Percentiles rank a stretch among this genome's conserved stretches.
Conservation (phyloP, 2,113 vertebrate species). For the Odontesthes bonariensis region DNA sequence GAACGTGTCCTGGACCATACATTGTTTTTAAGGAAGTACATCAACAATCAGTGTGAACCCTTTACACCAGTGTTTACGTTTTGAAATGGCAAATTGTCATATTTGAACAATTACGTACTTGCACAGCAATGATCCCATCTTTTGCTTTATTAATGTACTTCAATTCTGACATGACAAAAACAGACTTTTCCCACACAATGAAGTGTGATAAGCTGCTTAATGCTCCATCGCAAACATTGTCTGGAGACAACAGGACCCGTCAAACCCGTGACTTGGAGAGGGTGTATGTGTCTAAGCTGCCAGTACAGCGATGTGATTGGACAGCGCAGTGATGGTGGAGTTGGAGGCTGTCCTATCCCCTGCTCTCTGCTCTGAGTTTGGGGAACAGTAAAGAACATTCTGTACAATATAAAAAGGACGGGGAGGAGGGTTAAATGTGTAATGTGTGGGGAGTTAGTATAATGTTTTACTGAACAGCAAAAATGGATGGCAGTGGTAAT, state of each 20-base stretch:
- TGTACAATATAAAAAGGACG: constrained; percentile 63
- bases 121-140: no score
- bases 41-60: no score
- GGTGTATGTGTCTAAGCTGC: constrained; percentile 22
- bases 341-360: constrained; percentile 50
- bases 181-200: background rate
- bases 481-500: background rate
- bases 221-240: constrained; percentile 9
- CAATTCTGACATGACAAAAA: background rate
- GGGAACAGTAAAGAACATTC: constrained; percentile 74
- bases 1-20: no score
- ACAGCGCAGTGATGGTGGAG: constrained; percentile 30
- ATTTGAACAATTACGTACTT: no score
- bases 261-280: constrained; percentile 48
- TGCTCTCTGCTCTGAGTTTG: constrained; percentile 57
- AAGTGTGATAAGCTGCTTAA: background rate
- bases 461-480: background rate
- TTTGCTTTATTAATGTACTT: no score
- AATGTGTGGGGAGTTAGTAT: background rate
- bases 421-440: background rate
- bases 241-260: constrained; percentile 26
- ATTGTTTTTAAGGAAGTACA: no score
- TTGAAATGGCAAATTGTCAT: no score
- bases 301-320: constrained; percentile 56
- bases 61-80: no score